Percentiles rank a stretch among this genome's conserved stretches.
Conservation (phyloP, 53 echinoderm and acorn worm genomes). For the Arbacia lixula region DNA sequence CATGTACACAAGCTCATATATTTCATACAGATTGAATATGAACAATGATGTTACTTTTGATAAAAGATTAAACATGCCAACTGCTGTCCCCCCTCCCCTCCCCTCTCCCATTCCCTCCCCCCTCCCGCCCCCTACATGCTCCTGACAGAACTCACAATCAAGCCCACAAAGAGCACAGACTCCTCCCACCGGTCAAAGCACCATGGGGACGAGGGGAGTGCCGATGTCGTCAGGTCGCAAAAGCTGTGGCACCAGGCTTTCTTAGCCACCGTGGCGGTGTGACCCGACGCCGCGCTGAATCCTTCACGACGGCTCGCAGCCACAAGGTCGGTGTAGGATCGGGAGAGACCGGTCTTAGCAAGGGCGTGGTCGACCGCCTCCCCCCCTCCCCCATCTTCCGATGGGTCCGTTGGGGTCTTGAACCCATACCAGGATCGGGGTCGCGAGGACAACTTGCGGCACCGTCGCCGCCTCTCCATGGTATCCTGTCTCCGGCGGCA, state of each 20-base stretch:
- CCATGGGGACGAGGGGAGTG: constrained; percentile 12
- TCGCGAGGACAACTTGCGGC: constrained; percentile 7
- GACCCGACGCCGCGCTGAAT: not conserved
- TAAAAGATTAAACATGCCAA: too few relatives aligned
- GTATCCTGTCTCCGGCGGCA: too few relatives aligned
- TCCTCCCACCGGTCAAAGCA: constrained; percentile 39
- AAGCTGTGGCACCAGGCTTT: not conserved
- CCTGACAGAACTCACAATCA: constrained; percentile 48
- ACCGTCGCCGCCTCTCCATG: constrained; percentile 4
- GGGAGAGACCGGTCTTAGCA: constrained; percentile 25
- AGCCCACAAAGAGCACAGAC: constrained; percentile 34
- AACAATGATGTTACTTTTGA: too few relatives aligned
- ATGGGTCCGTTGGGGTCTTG: not conserved
- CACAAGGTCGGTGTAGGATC: constrained; percentile 17
- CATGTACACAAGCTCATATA: too few relatives aligned
- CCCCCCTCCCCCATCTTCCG: not conserved
- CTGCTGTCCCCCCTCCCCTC: too few relatives aligned
- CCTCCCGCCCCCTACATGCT: too few relatives aligned
- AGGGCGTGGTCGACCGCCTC: constrained; percentile 33
- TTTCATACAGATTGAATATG: too few relatives aligned
- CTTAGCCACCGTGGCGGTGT: not conserved
- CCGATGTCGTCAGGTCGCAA: not conserved
- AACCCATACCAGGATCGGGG: constrained; percentile 32
- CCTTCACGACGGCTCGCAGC: not conserved
- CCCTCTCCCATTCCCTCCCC: too few relatives aligned